Conservation (phyloP, 2,888 invertebrate species). For the Polyploca ridens region DNA sequence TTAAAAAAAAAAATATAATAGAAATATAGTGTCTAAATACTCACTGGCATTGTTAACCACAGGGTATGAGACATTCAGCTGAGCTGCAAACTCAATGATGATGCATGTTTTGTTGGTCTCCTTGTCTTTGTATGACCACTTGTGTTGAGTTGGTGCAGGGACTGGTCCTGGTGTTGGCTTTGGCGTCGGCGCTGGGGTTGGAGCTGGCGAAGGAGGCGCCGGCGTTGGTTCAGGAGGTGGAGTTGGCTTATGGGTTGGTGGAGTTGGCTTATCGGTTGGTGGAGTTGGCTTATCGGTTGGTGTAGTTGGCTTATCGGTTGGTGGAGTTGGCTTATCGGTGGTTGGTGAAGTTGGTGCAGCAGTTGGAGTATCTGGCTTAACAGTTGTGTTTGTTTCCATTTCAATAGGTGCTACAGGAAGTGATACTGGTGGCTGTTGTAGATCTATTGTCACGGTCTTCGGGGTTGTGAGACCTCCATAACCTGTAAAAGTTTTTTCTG, state of each 20-base stretch:
- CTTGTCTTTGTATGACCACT: constrained; percentile 55
- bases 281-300: constrained; percentile 14
- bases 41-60: constrained; percentile 57
- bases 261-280: constrained; percentile 17
- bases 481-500: background rate
- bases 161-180: constrained; percentile 50
- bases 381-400: background rate
- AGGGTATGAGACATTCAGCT: constrained; percentile 85
- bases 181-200: constrained; percentile 63
- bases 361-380: background rate
- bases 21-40: constrained; percentile 30
- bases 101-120: constrained; percentile 85
- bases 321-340: constrained; percentile 20
- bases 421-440: background rate
- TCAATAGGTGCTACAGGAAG: background rate
- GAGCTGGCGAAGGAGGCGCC: constrained; percentile 67
- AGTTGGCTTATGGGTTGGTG: constrained; percentile 41
- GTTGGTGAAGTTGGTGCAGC: constrained; percentile 3
- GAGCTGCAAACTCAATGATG: constrained; percentile 86
- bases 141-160: constrained; percentile 61
- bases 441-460: background rate
- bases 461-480: background rate
- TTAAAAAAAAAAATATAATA: background rate
- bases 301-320: constrained; percentile 26
- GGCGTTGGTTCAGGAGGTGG: constrained; percentile 54